Evolutionary conservation across 2,797 vertebrate species (phyloP).

Genomic region (Valencia hispanica): DNA sequence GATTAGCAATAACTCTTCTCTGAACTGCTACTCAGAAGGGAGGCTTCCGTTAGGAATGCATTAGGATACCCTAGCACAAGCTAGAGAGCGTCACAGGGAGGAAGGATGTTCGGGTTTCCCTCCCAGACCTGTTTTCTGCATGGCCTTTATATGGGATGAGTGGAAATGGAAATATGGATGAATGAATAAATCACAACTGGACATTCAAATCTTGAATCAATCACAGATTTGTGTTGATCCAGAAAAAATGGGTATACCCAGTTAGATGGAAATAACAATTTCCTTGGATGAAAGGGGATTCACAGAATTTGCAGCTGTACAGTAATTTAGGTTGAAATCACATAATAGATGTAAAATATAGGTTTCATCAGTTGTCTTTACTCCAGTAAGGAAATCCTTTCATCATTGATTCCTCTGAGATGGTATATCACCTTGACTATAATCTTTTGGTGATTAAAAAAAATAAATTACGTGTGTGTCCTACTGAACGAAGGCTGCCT

Average conservation of each 20-base stretch:
- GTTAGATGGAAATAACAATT: background rate
- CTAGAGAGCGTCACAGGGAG: background rate
- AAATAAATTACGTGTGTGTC: constrained; percentile 62
- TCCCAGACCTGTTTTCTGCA: background rate
- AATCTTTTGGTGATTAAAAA: constrained; percentile 51
- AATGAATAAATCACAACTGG: background rate
- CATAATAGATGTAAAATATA: background rate
- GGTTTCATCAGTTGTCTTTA: constrained; percentile 20
- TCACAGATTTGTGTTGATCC: background rate
- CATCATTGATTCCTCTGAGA: constrained; percentile 14
- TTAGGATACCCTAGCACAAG: background rate
- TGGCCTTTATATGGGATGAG: background rate
- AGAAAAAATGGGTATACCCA: background rate
- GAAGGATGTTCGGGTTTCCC: background rate
- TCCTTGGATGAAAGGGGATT: background rate
- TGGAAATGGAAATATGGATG: background rate
- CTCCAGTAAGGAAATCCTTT: constrained; percentile 11
- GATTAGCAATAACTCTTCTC: background rate
- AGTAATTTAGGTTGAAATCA: constrained; percentile 1
- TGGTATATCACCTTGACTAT: constrained; percentile 52
- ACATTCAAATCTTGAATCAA: background rate
- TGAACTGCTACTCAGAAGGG: background rate
- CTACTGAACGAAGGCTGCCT: constrained; percentile 63
- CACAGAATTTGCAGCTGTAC: background rate
- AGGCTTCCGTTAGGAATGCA: background rate